Conservation (phyloP, 2,797 vertebrate species). For the Podarcis lilfordi region DNA sequence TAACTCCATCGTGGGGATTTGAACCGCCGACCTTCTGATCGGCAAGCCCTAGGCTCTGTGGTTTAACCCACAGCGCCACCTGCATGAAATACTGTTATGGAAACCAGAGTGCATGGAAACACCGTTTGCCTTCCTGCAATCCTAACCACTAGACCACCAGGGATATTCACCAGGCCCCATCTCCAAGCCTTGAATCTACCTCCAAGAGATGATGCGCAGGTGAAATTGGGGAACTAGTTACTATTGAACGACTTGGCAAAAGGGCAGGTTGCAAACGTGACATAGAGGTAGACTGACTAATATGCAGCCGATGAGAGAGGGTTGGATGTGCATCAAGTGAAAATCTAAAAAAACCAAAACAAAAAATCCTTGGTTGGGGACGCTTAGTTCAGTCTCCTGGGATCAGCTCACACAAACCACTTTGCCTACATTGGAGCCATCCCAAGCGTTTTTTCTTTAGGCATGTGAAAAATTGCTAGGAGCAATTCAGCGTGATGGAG, state of each 20-base stretch:
- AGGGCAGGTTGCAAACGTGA: neutral
- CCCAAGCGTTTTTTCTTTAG: neutral
- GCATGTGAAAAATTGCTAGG: neutral
- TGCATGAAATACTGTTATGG: no score
- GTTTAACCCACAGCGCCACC: no score
- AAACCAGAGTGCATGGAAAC: no score
- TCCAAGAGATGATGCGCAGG: neutral
- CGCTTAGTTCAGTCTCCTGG: neutral
- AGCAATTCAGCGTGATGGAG: no score
- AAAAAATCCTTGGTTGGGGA: no score
- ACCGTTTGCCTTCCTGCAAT: neutral
- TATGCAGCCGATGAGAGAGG: neutral
- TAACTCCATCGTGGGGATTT: no score
- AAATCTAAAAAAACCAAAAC: neutral
- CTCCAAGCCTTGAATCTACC: neutral
- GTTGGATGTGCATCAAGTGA: neutral
- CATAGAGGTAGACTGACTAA: neutral
- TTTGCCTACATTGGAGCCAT: neutral
- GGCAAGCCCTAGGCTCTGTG: no score
- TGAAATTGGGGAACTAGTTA: neutral
- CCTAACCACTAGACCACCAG: conserved; percentile 51
- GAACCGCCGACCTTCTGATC: no score
- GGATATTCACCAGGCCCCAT: neutral
- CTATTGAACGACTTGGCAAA: no score
- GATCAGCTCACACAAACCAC: neutral